These are phyloP conservation scores for Apamea crenata DNA, from an alignment of 2,888 invertebrate species.

Conservation along the genomic window DNA sequence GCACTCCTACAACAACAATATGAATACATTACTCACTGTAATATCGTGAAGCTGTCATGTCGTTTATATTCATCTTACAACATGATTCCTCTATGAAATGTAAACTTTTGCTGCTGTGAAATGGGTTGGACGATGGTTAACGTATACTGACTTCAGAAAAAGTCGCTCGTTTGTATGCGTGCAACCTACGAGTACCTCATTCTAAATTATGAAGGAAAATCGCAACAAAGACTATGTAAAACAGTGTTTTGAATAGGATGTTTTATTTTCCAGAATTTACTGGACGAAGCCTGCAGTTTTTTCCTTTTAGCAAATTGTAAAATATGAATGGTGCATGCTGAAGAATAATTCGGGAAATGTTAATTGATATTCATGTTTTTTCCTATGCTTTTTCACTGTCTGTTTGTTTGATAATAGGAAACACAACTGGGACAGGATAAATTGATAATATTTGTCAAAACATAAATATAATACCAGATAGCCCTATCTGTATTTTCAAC, in stretches of 20 bases:
- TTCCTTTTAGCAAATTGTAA: conserved; percentile 55
- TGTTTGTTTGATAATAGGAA: conserved; percentile 1
- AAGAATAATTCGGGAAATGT: conserved; percentile 24
- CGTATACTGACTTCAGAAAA: background rate
- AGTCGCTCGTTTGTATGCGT: background rate
- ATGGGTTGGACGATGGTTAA: background rate
- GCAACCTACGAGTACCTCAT: background rate
- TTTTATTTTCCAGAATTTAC: conserved; percentile 40
- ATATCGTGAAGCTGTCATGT: background rate
- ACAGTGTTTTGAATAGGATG: conserved; percentile 55
- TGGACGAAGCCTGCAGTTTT: conserved; percentile 47
- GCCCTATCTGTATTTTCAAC: background rate
- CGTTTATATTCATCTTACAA: background rate
- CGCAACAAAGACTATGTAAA: conserved; percentile 37
- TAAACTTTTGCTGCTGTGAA: background rate
- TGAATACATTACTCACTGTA: background rate
- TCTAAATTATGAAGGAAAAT: conserved; percentile 39
- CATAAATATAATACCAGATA: background rate
- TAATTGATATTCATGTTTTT: conserved; percentile 25
- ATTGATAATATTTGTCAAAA: background rate
- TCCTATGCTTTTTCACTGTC: background rate
- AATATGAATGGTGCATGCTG: conserved; percentile 46
- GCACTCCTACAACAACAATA: no score
- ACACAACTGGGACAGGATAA: conserved; percentile 4
- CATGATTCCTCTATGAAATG: no score